A percentile compares a stretch with the other conserved stretches of the same genome.
These are phyloP conservation scores for Abrostola triplasia DNA, from an alignment of 2,888 invertebrate genomes.

Conservation along the genomic window DNA sequence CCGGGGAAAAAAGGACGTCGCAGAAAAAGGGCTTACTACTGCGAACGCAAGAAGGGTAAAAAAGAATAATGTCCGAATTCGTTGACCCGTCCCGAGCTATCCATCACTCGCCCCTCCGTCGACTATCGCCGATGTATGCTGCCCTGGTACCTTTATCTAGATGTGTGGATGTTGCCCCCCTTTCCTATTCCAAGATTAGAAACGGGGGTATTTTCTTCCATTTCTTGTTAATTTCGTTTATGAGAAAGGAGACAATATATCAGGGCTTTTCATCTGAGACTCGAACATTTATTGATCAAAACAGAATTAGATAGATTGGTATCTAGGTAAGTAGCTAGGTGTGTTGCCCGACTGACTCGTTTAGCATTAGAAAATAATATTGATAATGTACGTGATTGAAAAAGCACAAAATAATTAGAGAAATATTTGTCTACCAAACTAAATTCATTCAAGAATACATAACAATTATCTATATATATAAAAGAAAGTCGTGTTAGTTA, in stretches of 20 bases:
- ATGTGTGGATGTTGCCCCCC: conserved; percentile 81
- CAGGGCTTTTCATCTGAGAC: conserved; percentile 29
- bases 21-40: conserved; percentile 88
- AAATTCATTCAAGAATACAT: no score
- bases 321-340: not conserved
- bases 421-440: not conserved
- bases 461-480: no score
- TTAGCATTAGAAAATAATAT: not conserved
- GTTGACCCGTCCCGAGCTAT: conserved; percentile 89
- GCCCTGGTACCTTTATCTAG: conserved; percentile 74
- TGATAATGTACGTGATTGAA: no score
- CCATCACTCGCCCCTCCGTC: conserved; percentile 86
- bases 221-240: conserved; percentile 65
- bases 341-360: not conserved
- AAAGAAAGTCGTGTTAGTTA: no score
- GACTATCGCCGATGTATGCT: conserved; percentile 82
- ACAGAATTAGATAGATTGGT: not conserved
- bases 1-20: conserved; percentile 84
- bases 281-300: conserved; percentile 26
- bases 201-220: conserved; percentile 71
- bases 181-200: conserved; percentile 82
- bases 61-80: conserved; percentile 89
- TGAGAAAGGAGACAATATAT: conserved; percentile 56
- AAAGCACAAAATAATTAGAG: not conserved
- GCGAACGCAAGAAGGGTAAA: conserved; percentile 89